These are phyloP conservation scores for Abrostola triplasia DNA, from an alignment of 2,888 invertebrate genomes.

Conservation along the genomic window DNA sequence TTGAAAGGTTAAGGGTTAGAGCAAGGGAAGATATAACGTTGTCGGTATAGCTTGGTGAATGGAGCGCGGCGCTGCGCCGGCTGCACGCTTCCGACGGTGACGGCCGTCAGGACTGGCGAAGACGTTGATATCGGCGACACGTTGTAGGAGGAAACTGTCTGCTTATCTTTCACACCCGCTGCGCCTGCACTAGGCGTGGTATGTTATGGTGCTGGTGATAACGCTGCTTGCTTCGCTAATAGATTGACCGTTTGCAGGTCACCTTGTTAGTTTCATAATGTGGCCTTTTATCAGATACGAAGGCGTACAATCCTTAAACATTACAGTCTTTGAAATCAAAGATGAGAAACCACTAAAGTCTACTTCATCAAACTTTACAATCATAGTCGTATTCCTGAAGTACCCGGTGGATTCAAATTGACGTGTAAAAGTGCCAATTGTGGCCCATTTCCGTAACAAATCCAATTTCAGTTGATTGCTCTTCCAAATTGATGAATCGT, in stretches of 20 bases:
- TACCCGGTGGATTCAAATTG: conserved; percentile 64
- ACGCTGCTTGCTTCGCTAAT: neutral
- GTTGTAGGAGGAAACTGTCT: conserved; percentile 51
- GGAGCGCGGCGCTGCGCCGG: conserved; percentile 62
- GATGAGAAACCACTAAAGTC: conserved; percentile 34
- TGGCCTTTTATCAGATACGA: conserved; percentile 5
- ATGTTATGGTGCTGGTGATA: conserved; percentile 11
- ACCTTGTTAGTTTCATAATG: conserved; percentile 7
- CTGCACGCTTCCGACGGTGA: conserved; percentile 64
- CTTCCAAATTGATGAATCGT: conserved; percentile 69
- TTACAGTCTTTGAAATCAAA: conserved; percentile 10
- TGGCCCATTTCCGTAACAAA: conserved; percentile 69
- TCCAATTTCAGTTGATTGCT: conserved; percentile 71
- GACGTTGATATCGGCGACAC: conserved; percentile 63
- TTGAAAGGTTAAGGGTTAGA: conserved; percentile 36
- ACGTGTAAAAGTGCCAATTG: conserved; percentile 72
- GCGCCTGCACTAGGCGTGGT: conserved; percentile 16
- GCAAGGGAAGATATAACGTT: conserved; percentile 30
- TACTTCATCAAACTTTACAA: conserved; percentile 55
- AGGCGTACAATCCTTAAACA: neutral
- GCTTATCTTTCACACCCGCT: conserved; percentile 50
- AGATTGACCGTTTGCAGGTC: conserved; percentile 5
- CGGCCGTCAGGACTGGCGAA: conserved; percentile 60
- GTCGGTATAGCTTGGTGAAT: conserved; percentile 52
- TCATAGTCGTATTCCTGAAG: conserved; percentile 57